phyloP scores from a whole-genome alignment of 2,888 invertebrate genomes.

The Heliothis peltigera region DNA sequence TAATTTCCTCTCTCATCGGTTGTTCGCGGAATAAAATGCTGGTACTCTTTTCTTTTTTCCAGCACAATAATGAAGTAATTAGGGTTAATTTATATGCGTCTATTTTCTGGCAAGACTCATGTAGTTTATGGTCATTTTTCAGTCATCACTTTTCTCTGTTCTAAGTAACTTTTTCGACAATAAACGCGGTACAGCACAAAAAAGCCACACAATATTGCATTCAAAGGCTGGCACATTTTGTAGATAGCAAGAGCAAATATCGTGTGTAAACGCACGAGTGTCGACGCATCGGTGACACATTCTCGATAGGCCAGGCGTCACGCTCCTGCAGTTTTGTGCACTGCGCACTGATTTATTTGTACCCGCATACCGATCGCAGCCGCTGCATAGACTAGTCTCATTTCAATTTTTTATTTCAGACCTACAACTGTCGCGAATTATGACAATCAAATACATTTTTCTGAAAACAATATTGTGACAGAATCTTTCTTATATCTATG shows the following conservation, averaged over 20 bases:
- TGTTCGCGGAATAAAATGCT: constrained; percentile 17
- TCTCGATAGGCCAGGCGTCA: constrained; percentile 68
- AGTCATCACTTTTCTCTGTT: constrained; percentile 4
- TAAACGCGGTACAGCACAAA: constrained; percentile 2
- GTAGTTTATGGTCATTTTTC: no score
- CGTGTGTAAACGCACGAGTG: constrained; percentile 64
- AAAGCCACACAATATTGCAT: constrained; percentile 27
- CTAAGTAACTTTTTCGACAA: constrained; percentile 15
- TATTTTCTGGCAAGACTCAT: constrained; percentile 11
- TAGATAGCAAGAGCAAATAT: constrained; percentile 18
- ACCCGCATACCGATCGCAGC: constrained; percentile 68
- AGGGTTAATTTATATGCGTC: constrained; percentile 24
- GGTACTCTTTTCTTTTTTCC: constrained; percentile 27
- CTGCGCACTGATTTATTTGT: constrained; percentile 81
- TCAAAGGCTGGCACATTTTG: constrained; percentile 8
- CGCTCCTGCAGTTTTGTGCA: constrained; percentile 78
- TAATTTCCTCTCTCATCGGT: constrained; percentile 25
- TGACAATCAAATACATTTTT: constrained; percentile 31
- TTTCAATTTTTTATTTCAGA: constrained; percentile 66
- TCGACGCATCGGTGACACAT: constrained; percentile 77
- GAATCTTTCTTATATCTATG: constrained; percentile 32
- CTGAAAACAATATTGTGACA: constrained; percentile 34
- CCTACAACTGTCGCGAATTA: constrained; percentile 41
- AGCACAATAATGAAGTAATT: constrained; percentile 31
- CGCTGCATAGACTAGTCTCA: constrained; percentile 63